Base-by-base conservation (phyloP, 2,797 vertebrate genomes). In the Sebastes goodei region DNA sequence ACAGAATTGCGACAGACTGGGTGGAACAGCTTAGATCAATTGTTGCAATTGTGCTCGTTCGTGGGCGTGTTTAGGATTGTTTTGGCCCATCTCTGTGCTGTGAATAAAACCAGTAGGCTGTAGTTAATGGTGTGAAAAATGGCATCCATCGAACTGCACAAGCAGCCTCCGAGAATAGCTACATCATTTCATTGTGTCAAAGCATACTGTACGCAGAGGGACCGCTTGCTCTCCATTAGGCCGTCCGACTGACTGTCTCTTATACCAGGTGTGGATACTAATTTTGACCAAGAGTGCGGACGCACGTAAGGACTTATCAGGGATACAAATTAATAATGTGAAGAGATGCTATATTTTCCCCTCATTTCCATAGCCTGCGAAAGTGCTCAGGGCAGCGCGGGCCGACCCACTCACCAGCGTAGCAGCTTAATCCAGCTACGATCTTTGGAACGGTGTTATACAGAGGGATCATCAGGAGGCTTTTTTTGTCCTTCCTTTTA, bases 101-200 rank as follows among this genome's bases (percentile, higher is more conserved):
- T 94, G 95, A 95, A 95, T 95, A 94, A 96, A 96, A 93, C 89
- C 91, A 93, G 93, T 94, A 91, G 91, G 94, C 90, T 92, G 93
- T 85, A 93, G 88, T 93, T 95, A 95, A 96, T 94, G 92, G 91
- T 93, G 93, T 95, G 94, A 95, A 91, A 96, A 94, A 94, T 94
- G 90, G 86, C 91, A 89, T 83, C 90, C 82, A 87, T 90, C 85
- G 85, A 88, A 85, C 86, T 90, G 85, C 89, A 92, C 84, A 90
- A 89, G 89, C 83, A 87, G 89, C 86, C 86, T 89, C 90, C 71
- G 82, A 90, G 93, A 95, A 94, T 94, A 94, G 93, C 93, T 88
- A 90, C 91, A 94, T 93, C 83, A 92, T 93, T 91, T 93, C 76
- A 91, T 92, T 91, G 94, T 94, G 93, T 92, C 91, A 93, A 92